phyloP scores from a whole-genome alignment of 53 echinoderm and acorn worm species.

The Mesocentrotus franciscanus region DNA sequence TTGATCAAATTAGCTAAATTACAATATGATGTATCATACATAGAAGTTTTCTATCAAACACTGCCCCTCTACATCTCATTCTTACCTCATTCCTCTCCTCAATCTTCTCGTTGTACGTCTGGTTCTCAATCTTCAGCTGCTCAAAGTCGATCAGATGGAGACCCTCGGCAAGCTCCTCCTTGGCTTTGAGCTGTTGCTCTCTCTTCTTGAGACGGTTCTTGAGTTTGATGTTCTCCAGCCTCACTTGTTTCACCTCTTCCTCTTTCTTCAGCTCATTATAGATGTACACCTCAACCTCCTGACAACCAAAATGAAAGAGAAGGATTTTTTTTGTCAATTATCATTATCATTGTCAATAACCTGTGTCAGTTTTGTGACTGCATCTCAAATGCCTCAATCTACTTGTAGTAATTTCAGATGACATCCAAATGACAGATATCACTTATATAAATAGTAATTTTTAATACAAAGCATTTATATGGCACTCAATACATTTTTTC shows the following conservation, averaged over 20 bases:
- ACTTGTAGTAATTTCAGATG: not conserved
- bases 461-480: too few species aligned
- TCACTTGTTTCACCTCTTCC: conserved; percentile 88
- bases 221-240: conserved; percentile 98
- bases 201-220: conserved; percentile 95
- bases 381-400: not conserved
- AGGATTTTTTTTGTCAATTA: too few species aligned
- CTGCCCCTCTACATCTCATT: not conserved
- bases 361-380: not conserved
- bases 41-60: not conserved
- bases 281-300: conserved; percentile 94
- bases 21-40: too few species aligned
- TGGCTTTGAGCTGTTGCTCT: conserved; percentile 99
- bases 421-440: not conserved
- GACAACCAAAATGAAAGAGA: not conserved
- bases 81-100: conserved; percentile 98
- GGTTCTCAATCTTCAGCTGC: conserved; percentile 99
- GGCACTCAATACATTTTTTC: too few species aligned
- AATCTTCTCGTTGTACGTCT: conserved; percentile 99
- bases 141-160: conserved; percentile 99
- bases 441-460: too few species aligned
- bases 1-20: too few species aligned
- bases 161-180: conserved; percentile 98
- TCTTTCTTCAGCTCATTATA: conserved; percentile 90
- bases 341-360: not conserved